Conservation (phyloP, 2,113 vertebrate species). For the Tetrao urogallus region DNA sequence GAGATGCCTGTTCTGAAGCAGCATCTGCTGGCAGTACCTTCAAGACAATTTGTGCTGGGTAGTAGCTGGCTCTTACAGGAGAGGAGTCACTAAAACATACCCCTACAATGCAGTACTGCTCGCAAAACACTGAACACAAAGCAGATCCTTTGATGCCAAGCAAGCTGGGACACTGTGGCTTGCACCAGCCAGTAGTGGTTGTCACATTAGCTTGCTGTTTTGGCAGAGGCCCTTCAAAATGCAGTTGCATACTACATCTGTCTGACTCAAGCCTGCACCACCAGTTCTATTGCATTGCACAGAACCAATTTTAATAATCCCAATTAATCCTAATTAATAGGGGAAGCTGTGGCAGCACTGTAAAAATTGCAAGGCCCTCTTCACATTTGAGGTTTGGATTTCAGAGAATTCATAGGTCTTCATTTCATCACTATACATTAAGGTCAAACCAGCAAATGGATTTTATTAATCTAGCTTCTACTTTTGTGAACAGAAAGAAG, state of each 20-base stretch:
- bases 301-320: slow-evolving; percentile 26
- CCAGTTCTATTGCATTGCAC: slow-evolving; percentile 27
- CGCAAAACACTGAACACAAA: not conserved
- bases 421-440: not conserved
- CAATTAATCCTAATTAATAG: slow-evolving; percentile 32
- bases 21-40: not conserved
- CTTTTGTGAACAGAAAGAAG: not conserved
- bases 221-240: not conserved
- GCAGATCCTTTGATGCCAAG: not conserved
- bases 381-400: not conserved
- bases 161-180: not conserved
- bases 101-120: not conserved
- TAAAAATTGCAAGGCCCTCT: not conserved
- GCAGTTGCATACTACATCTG: not conserved
- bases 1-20: not conserved
- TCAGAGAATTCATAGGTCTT: not conserved
- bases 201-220: not conserved
- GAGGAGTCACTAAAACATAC: not conserved
- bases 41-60: not conserved
- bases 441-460: slow-evolving; percentile 13
- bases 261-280: slow-evolving; percentile 18
- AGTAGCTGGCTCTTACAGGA: not conserved
- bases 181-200: fast-evolving
- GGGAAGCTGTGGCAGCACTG: not conserved
- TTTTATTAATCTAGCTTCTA: not conserved